phyloP scores from a whole-genome alignment of 2,888 invertebrate genomes.

The Eulithis prunata region DNA sequence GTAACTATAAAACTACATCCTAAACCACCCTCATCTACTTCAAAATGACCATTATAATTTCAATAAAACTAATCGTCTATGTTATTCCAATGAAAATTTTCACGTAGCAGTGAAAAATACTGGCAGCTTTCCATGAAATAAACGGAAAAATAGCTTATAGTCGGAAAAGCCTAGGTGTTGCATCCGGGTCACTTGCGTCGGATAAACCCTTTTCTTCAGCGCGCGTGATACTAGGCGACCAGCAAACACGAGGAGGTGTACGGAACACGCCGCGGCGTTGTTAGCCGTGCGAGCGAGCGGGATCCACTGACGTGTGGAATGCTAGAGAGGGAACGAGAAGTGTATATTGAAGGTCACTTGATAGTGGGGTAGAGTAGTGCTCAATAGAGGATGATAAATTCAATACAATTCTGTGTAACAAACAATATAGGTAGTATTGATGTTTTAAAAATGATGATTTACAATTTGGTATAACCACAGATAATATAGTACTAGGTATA shows the following conservation, averaged over 20 bases:
- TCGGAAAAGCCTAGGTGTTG: constrained; percentile 79
- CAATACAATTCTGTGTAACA: background rate
- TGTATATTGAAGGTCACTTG: constrained; percentile 78
- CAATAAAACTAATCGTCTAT: background rate
- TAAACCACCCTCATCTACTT: constrained; percentile 1
- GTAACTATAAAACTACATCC: background rate
- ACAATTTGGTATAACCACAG: no score
- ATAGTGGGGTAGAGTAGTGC: constrained; percentile 66
- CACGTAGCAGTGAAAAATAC: background rate
- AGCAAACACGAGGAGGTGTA: constrained; percentile 68
- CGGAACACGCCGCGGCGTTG: constrained; percentile 52
- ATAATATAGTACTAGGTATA: no score
- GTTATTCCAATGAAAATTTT: constrained; percentile 15
- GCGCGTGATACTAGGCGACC: constrained; percentile 82
- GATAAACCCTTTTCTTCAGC: constrained; percentile 85
- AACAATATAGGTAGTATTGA: no score
- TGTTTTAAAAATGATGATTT: no score
- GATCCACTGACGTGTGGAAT: constrained; percentile 70
- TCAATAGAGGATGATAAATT: constrained; percentile 18
- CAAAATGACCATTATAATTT: background rate
- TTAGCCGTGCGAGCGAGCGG: constrained; percentile 62
- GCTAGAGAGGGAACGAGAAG: constrained; percentile 65
- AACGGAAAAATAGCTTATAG: constrained; percentile 60
- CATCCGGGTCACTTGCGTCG: constrained; percentile 77
- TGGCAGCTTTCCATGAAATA: constrained; percentile 55